Evolutionary conservation across 2,888 invertebrate genomes (phyloP), one percentile per base, ranked within the genome.

Genomic region (Drosophila prostipennis): DNA sequence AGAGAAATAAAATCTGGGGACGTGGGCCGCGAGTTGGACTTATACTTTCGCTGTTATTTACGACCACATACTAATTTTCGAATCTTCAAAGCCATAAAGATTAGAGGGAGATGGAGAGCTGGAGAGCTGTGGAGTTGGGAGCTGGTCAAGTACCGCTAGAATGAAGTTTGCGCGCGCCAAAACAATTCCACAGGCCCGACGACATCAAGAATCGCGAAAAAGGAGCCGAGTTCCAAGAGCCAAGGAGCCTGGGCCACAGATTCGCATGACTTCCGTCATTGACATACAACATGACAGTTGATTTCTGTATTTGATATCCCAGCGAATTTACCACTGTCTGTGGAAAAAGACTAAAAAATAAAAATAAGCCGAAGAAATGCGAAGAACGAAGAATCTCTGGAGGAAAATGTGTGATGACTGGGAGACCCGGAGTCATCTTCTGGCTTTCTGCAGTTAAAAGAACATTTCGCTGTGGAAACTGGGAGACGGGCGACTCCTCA

Each of bases 211-310:
- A 45, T 43, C 36, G 34, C 37, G n/a, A 46, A 45, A 32, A 57
- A 67, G 56, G 37, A 53, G 34, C 42, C 39, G 57, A 55, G 46
- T 14, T 14, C 14, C 1, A 26, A n/a, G 14, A 14, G 45, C 26
- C 26, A n/a, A 29, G 29, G 29, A 29, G 29, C 29, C 29, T 29
- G 29, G 59, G 49, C 52, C 68, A 71, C 61, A 75, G 72, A 77
- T 76, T 79, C 73, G 72, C 68, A 52, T 74, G 73, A 85, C 90
- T 90, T 90, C 89, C 89, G 90, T 90, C 90, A 90, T 89, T 90
- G 87, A 79, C 89, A 81, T 86, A 85, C 88, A 89, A 89, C 89
- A 89, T 89, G 89, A 89, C 89, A 89, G 88, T 88, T 90, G 90
- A 89, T 90, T 90, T 90, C 80, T 89, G 83, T 89, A 87, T 86